Evolutionary conservation across 2,888 invertebrate genomes (phyloP).

Genomic region (Caenorhabditis wallacei): DNA sequence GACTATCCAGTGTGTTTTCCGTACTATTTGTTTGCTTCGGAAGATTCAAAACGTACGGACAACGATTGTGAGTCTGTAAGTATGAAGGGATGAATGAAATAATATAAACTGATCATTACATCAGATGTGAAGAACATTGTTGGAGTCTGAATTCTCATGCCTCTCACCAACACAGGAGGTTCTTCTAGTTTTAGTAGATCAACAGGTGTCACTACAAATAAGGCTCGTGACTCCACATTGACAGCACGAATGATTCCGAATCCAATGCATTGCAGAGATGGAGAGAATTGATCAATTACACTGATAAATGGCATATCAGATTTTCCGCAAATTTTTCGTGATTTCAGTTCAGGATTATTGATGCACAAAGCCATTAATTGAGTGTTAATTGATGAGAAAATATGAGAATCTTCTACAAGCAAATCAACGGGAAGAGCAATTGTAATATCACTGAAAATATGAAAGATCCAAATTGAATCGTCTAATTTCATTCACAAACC

Average conservation of each 20-base stretch:
- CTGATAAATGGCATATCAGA: slow-evolving; percentile 37
- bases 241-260: slow-evolving; percentile 50
- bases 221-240: slow-evolving; percentile 15
- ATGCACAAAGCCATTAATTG: slow-evolving; percentile 58
- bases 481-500: too few relatives aligned
- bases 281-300: slow-evolving; percentile 15
- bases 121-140: slow-evolving; percentile 44
- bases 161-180: slow-evolving; percentile 54
- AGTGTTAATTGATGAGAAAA: slow-evolving; percentile 64
- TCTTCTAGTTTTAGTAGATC: slow-evolving; percentile 47
- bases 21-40: not conserved
- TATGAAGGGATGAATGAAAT: too few relatives aligned
- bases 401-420: slow-evolving; percentile 48
- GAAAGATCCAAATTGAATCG: too few relatives aligned
- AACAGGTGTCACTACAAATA: slow-evolving; percentile 55
- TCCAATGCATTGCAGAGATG: slow-evolving; percentile 57
- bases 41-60: slow-evolving; percentile 50
- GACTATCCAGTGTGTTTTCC: slow-evolving; percentile 14
- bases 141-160: slow-evolving; percentile 56
- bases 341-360: slow-evolving; percentile 20
- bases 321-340: slow-evolving; percentile 29
- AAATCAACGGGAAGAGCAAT: slow-evolving; percentile 51
- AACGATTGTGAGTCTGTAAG: slow-evolving; percentile 51
- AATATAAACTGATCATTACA: slow-evolving; percentile 20
- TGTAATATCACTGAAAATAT: slow-evolving; percentile 43